Conservation (phyloP, 1,140 invertebrate species). For the Drosophila lini region DNA sequence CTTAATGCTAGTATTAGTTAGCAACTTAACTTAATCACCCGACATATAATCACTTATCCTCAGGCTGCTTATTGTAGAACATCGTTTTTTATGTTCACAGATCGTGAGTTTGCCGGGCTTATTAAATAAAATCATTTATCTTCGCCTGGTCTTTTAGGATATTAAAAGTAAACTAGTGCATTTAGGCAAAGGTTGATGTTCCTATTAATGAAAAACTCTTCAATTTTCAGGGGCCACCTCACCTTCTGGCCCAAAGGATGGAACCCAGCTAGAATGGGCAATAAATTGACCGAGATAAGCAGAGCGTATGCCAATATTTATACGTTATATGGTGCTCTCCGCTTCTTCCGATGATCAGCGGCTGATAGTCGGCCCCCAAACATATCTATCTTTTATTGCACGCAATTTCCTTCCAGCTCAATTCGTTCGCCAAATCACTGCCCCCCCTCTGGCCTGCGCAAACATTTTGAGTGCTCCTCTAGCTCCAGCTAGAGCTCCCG, state of each 20-base stretch:
- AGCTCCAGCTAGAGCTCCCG: slow-evolving; percentile 14
- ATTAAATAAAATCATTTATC: neutral
- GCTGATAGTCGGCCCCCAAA: slow-evolving; percentile 68
- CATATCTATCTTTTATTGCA: slow-evolving; percentile 81
- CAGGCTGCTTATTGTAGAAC: slow-evolving; percentile 3
- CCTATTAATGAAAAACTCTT: slow-evolving; percentile 4
- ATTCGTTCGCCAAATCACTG: slow-evolving; percentile 74
- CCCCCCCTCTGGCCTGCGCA: slow-evolving; percentile 36
- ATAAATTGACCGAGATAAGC: slow-evolving; percentile 74
- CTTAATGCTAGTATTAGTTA: neutral
- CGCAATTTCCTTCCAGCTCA: slow-evolving; percentile 73
- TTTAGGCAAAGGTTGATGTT: slow-evolving; percentile 6
- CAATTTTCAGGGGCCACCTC: neutral
- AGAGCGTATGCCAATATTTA: slow-evolving; percentile 72
- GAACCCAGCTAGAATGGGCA: slow-evolving; percentile 11
- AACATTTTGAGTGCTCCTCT: slow-evolving; percentile 56
- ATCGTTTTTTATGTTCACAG: neutral
- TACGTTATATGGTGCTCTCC: slow-evolving; percentile 37
- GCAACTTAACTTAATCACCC: neutral
- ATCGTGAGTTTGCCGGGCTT: neutral
- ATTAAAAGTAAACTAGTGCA: neutral
- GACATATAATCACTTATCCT: neutral
- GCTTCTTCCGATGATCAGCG: slow-evolving; percentile 59
- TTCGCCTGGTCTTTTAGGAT: neutral
- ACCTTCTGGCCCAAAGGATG: neutral